Evolutionary conservation across 2,888 invertebrate species (phyloP).

Genomic region (Herminia tarsipennalis): DNA sequence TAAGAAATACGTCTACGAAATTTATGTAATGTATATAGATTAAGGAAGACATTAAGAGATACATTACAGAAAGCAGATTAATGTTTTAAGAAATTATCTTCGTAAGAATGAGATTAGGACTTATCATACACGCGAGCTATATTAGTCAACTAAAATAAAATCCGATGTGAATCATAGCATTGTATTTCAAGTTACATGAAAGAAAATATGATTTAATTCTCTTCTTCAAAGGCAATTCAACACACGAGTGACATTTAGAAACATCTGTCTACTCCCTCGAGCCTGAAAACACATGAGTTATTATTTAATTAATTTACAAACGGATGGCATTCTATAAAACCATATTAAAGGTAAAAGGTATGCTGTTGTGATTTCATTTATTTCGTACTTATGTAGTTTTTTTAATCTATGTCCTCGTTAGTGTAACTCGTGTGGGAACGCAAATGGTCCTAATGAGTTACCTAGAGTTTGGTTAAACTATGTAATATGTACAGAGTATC

Average conservation of each 20-base stretch:
- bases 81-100: too few relatives aligned
- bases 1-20: too few relatives aligned
- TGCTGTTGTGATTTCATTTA: slow-evolving; percentile 6
- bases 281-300: slow-evolving; percentile 29
- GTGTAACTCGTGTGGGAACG: not conserved
- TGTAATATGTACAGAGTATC: not conserved
- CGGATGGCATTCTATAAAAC: slow-evolving; percentile 26
- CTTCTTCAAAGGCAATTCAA: slow-evolving; percentile 33
- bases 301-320: slow-evolving; percentile 37
- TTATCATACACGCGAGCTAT: too few relatives aligned
- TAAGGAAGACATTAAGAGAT: too few relatives aligned
- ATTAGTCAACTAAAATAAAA: slow-evolving; percentile 10
- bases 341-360: slow-evolving; percentile 25
- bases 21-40: too few relatives aligned
- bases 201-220: slow-evolving; percentile 36
- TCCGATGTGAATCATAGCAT: slow-evolving; percentile 16
- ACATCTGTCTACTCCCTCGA: slow-evolving; percentile 26
- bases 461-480: not conserved
- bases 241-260: slow-evolving; percentile 36
- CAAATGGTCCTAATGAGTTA: not conserved
- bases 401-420: not conserved
- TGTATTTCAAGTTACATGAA: slow-evolving; percentile 24
- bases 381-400: slow-evolving; percentile 1
- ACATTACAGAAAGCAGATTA: too few relatives aligned
- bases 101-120: too few relatives aligned